phyloP scores from a whole-genome alignment of 2,113 vertebrate species.

The Cisticola juncidis region DNA sequence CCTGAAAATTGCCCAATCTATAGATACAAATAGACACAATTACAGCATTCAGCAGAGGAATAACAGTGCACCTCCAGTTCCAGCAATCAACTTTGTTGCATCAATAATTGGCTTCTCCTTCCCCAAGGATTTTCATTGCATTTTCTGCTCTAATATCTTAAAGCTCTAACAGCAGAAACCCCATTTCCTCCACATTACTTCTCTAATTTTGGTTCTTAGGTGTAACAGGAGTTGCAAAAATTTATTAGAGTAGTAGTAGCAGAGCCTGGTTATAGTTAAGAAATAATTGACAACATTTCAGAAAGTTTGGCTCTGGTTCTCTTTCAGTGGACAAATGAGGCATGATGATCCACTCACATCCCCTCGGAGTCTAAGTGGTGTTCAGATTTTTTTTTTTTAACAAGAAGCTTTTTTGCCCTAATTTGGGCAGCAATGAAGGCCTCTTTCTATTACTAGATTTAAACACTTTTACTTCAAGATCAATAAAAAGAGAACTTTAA shows the following conservation, averaged over 20 bases:
- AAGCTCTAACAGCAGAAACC: neutral
- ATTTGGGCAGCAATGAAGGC: neutral
- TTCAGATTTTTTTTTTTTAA: neutral
- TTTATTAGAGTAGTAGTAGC: neutral
- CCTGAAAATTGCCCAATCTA: neutral
- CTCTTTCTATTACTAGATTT: neutral
- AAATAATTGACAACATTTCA: neutral
- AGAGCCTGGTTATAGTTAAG: neutral
- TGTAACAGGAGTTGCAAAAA: neutral
- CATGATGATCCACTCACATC: neutral
- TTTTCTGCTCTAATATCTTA: neutral
- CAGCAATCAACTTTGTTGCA: neutral
- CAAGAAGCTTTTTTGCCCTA: neutral
- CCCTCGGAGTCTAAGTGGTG: accelerated
- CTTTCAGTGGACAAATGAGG: neutral
- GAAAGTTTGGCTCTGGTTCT: neutral
- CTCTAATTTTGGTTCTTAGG: neutral
- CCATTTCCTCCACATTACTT: neutral
- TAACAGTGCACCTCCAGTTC: neutral
- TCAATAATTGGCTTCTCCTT: neutral
- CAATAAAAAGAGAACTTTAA: neutral
- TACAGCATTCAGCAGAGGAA: neutral
- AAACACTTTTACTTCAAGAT: neutral
- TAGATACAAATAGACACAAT: neutral
- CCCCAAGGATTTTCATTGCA: neutral